Evolutionary conservation across 2,797 vertebrate species (phyloP), one percentile per base, ranked within the genome.

Genomic region (Vireo griseus): DNA sequence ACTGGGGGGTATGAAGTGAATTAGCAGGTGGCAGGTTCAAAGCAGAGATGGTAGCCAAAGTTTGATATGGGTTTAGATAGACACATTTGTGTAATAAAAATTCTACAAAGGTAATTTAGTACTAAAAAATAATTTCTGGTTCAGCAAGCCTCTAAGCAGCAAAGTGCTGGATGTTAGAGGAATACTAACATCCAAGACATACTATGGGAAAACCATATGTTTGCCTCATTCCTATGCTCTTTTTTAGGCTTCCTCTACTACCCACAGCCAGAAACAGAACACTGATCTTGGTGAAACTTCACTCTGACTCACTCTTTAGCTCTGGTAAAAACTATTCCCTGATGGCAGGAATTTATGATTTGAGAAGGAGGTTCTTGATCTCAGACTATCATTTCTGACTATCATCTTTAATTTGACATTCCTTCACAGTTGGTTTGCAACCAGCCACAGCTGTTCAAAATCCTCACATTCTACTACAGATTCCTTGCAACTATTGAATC

Each of bases 381-480:
- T 20, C 9, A 6, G 48, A 47, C 37, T 89, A 68, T 86, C 17
- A 71, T 86, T 91, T 94, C 72, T 93, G 71, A 89, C 42, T 90
- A 58, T 75, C 39, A 19, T 75, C 47, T 94, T 88, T 69, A 88
- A 82, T 88, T 73, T 90, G 72, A 84, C 45, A 76, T 85, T 82
- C 28, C 29, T 44, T 89, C 71, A 81, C 33, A 69, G 61, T 10
- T 93, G 67, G 48, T 61, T 94, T 95, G 39, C 72, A 85, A 57
- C 42, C 29, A 75, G 47, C 18, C n/a, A 65, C 67, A 85, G 72
- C 77, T 92, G 84, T 51, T 95, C 28, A 71, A 89, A 95, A 63
- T 85, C 74, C 10, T 87, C 67, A 59, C 77, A 88, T 91, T 93
- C 52, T 87, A 22, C 55, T 92, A 79, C 44, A 87, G 80, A 92